phyloP scores from a whole-genome alignment of 2,113 vertebrate genomes.

The Candoia aspera region DNA sequence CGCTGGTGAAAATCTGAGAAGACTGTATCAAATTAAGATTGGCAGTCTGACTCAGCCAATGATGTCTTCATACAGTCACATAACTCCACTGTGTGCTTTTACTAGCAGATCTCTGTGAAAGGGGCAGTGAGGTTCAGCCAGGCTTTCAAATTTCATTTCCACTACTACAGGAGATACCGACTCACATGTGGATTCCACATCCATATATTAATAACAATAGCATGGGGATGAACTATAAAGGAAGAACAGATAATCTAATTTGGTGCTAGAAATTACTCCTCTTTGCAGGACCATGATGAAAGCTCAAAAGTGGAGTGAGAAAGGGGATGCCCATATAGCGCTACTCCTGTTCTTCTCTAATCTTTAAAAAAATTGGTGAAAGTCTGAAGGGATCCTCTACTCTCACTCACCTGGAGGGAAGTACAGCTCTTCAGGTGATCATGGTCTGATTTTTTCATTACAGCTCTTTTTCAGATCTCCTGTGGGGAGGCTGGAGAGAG shows the following conservation, averaged over 20 bases:
- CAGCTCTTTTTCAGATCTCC: too few species aligned
- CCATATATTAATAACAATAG: background rate
- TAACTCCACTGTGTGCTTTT: too few species aligned
- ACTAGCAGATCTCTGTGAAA: background rate
- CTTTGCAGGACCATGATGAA: background rate
- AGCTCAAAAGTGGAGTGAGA: background rate
- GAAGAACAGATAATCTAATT: background rate
- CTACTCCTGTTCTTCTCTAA: too few species aligned
- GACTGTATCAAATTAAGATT: too few species aligned
- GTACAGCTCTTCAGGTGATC: too few species aligned
- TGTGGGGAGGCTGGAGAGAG: too few species aligned
- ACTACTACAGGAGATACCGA: background rate
- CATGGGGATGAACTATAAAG: background rate
- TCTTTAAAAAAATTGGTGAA: too few species aligned
- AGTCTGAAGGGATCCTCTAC: too few species aligned
- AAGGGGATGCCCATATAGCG: background rate
- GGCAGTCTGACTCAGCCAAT: background rate
- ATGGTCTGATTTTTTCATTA: too few species aligned
- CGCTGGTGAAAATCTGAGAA: background rate
- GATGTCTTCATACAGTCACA: too few species aligned
- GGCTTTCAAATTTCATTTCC: background rate
- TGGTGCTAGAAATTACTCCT: background rate
- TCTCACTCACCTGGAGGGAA: too few species aligned
- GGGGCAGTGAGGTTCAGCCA: too few species aligned
- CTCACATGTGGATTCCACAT: background rate